Percentiles rank a stretch among this genome's conserved stretches.
These are phyloP conservation scores for Rhinichthys osculus DNA, from an alignment of 2,797 vertebrate species.

Conservation along the genomic window DNA sequence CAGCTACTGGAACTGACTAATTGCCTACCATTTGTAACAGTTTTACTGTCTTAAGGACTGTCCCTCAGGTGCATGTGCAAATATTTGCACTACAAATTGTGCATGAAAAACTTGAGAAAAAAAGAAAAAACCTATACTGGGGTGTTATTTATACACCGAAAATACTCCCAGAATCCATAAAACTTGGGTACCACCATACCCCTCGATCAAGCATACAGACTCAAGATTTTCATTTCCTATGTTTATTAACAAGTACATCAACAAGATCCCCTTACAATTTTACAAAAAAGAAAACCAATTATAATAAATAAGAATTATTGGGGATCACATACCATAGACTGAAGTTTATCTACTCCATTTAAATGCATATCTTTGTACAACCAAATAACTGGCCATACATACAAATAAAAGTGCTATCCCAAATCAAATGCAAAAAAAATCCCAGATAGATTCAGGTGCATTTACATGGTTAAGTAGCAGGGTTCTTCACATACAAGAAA, in stretches of 20 bases:
- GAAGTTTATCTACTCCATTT: conserved; percentile 3
- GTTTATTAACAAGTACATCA: conserved; percentile 33
- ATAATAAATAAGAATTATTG: conserved; percentile 16
- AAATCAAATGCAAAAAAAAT: not conserved
- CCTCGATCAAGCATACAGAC: not conserved
- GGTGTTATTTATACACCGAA: conserved; percentile 51
- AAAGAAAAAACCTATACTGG: too few species aligned
- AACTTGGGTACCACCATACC: not conserved
- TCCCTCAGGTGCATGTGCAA: too few species aligned
- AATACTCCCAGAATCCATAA: conserved; percentile 1
- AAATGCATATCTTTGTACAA: conserved; percentile 24
- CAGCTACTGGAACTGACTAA: too few species aligned
- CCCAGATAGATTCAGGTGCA: not conserved
- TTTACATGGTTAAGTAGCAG: not conserved
- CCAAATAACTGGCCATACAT: conserved; percentile 26
- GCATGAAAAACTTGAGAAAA: too few species aligned
- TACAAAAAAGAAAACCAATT: not conserved
- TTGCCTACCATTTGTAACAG: too few species aligned
- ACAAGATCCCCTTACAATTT: conserved; percentile 51
- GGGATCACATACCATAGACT: conserved; percentile 37
- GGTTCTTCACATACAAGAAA: not conserved
- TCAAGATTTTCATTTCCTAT: not conserved
- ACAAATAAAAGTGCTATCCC: conserved; percentile 16
- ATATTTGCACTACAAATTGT: too few species aligned
- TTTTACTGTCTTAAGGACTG: too few species aligned